Base-by-base conservation (phyloP, 2,797 vertebrate species). In the Aplochiton taeniatus region DNA sequence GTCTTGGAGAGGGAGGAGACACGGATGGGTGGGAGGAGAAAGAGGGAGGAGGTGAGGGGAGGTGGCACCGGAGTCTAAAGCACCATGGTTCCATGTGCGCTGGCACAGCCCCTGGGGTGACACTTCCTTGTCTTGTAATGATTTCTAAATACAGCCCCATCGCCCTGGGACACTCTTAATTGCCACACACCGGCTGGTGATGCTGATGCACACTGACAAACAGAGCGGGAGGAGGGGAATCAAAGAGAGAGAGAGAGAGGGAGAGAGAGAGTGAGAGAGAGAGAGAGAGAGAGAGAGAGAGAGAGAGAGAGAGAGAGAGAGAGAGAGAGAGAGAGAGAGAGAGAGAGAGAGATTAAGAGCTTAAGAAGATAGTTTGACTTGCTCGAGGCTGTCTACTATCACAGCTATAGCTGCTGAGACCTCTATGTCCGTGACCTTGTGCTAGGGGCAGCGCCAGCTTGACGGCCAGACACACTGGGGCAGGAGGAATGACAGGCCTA, bases 181-280 rank as follows among this genome's bases (percentile, higher is more conserved):
- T 91, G 84, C 87, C 85, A 88, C 87, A 90, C 79, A 87, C 84
- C 76, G 77, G 76, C 88, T 87, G 84, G 82, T 91, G 90, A 91
- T 81, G 83, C 72, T 90, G 87, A 93, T 90, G 78, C n/a, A 57
- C 45, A 11, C 77, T 83, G 90, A 91, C 90, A 85, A 85, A 84
- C 81, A 76, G 76, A 79, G 78, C 74, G 53, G 46, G n/a, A 65
- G 0, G 63, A 81, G 73, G 68, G 61, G 62, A 63, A 54, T 12
- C 54, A 42, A 46, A 66, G 56, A 50, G n/a, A 58, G 46, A 51
- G 64, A 51, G 54, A 53, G 51, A 64, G 51, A 45, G 51, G 14
- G 17, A n/a, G 52, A 55, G 52, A 16, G 63, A 53, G 49, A 52
- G 19, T 10, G 20, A 53, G 48, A 53, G 31, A 53, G 61, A 53